Evolutionary conservation across 2,797 vertebrate genomes (phyloP), one percentile per base, ranked within the genome.

Genomic region (Valencia hispanica): DNA sequence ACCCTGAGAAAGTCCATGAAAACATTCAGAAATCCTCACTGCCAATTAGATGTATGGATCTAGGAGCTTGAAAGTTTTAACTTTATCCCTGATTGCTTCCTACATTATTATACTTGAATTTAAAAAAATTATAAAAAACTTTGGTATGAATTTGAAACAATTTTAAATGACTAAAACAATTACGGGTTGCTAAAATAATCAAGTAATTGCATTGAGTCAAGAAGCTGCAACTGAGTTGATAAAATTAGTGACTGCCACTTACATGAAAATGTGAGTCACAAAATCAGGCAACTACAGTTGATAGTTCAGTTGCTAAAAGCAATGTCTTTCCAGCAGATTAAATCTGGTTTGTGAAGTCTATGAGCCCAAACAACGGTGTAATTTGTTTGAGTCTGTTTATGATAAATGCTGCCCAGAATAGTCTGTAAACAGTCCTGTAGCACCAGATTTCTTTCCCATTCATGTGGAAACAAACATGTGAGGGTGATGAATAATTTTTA

Each of bases 391-490:
- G 79, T 77, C 76, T 61, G 63, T 72, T 72, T 75, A 70, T 79
- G 63, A 84, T 75, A 75, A 85, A 78, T 65, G 48, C 75, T 55
- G 76, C 63, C 53, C 51, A 73, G 78, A 83, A 69, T 68, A 73
- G 55, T 63, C 57, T 84, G 41, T 61, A 84, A 79, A 66, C 73
- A 85, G 70, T 78, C 78, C 55, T 68, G 59, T 63, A 83, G 79
- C 27, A 70, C 73, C n/a, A 66, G 45, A 32, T 55, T 72, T 57
- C 65, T 76, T 78, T 79, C 78, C 77, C 57, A 71, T 48, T 78
- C 14, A 12, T 47, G 78, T 75, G 78, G 72, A 88, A 90, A 91
- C 82, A 88, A 80, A 86, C 14, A 20, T 72, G 72, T 25, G 8
- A 27, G 18, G 57, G 61, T 41, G 0, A 18, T 87, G 71, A 81